Base-by-base conservation (phyloP, 2,888 invertebrate species). In the Tenthredo scrophulariae region DNA sequence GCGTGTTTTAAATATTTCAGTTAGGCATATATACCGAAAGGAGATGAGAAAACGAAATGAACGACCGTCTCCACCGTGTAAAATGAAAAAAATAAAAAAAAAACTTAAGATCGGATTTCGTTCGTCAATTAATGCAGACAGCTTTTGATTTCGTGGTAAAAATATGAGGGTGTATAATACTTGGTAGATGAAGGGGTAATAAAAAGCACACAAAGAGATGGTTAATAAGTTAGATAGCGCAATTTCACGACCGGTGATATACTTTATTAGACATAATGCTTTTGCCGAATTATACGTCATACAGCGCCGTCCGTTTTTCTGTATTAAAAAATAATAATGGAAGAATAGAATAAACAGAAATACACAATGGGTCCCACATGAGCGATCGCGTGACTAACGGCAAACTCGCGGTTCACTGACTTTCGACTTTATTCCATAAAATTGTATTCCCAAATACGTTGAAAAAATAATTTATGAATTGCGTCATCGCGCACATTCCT, bases 401-500 rank as follows among this genome's bases (percentile, higher is more conserved):
- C 0, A 54, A 50, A 33, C 50, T 18, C 43, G n/a, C 18, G 75
- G 46, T 50, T 77, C 75, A 77, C 75, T 46, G 77, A 54, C 50
- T 54, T 77, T 26, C 54, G 33, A 50, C 50, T 77, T 77, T 77
- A 54, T 77, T 77, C 33, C 33, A 15, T 54, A 7, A 50, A 54
- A 77, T 77, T 29, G 33, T 77, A 54, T 54, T 29, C 54, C 6
- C 4, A 77, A 54, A 54, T 77, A 33, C 29, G 77, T 77, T 29
- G 40, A 70, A 18, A 18, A 18, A 75, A 46, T 43, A n/a, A 75
- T 75, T 46, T 46, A 75, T 46, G 75, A 75, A 46, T 46, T 37
- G 75, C 75, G 46, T 75, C 75, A 46, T 43, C 75, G 43, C 46
- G 22, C 75, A 75, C 75, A 75, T 75, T 43, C 46, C 75, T 75